Evolutionary conservation across 2,888 invertebrate genomes (phyloP).

Genomic region (Zonitis immaculata): DNA sequence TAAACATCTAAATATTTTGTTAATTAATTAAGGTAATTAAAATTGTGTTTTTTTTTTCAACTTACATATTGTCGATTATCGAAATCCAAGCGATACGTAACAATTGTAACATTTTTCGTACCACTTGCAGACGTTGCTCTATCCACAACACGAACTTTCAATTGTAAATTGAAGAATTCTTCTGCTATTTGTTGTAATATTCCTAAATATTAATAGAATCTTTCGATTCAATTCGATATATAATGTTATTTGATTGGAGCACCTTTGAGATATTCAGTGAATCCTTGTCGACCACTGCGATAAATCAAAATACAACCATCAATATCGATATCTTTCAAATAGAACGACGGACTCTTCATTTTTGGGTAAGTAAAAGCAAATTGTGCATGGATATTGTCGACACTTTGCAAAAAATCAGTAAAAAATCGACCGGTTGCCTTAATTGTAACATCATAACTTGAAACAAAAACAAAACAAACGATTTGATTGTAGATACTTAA

Average conservation of each 20-base stretch:
- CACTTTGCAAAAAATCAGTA: slow-evolving; percentile 83
- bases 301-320: slow-evolving; percentile 81
- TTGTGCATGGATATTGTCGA: slow-evolving; percentile 86
- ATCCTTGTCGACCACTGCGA: slow-evolving; percentile 73
- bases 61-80: slow-evolving; percentile 77
- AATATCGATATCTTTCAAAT: slow-evolving; percentile 74
- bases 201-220: no score
- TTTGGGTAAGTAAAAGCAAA: slow-evolving; percentile 89
- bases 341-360: slow-evolving; percentile 90
- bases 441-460: slow-evolving; percentile 74
- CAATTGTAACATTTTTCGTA: slow-evolving; percentile 51
- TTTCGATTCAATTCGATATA: no score
- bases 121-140: slow-evolving; percentile 52
- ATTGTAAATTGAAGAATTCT: slow-evolving; percentile 68
- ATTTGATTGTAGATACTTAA: no score
- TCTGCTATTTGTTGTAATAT: slow-evolving; percentile 82
- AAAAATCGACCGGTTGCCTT: slow-evolving; percentile 82
- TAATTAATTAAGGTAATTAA: no score
- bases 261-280: slow-evolving; percentile 79
- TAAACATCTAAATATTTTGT: no score
- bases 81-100: slow-evolving; percentile 73
- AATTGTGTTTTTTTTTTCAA: no score
- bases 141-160: slow-evolving; percentile 68
- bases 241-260: no score
- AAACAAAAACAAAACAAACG: no score